Evolutionary conservation across 2,797 vertebrate species (phyloP).

Genomic region (Pangasius djambal): DNA sequence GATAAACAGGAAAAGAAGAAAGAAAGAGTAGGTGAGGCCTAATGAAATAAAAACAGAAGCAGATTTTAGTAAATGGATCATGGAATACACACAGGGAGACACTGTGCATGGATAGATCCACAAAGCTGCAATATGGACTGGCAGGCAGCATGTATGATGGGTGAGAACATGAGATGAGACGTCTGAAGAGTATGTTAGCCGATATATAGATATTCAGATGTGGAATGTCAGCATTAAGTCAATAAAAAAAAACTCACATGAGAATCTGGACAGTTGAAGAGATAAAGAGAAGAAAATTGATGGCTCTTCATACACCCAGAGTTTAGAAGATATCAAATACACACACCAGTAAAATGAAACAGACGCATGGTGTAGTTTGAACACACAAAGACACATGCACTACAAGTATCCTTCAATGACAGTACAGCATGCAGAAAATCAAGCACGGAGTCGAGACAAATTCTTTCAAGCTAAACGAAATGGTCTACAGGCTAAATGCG

Average conservation of each 20-base stretch:
- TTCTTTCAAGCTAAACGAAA: neutral
- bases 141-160: neutral
- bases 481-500: neutral
- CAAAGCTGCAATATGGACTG: slow-evolving; percentile 10
- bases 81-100: neutral
- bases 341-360: neutral
- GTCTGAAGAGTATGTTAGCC: slow-evolving; percentile 17
- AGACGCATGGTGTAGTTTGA: neutral
- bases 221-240: neutral
- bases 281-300: neutral
- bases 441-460: neutral
- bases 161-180: slow-evolving; percentile 23
- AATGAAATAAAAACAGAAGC: neutral
- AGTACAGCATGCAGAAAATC: neutral
- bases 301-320: neutral
- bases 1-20: slow-evolving; percentile 38
- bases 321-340: neutral
- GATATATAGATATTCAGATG: slow-evolving; percentile 6
- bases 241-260: slow-evolving; percentile 12
- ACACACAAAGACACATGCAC: slow-evolving; percentile 17
- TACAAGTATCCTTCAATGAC: neutral
- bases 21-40: neutral
- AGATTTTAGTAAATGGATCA: neutral
- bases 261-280: too few relatives aligned
- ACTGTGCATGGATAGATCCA: slow-evolving; percentile 2